Evolutionary conservation across 2,888 invertebrate genomes (phyloP).

Genomic region (Isotomurus palustris): DNA sequence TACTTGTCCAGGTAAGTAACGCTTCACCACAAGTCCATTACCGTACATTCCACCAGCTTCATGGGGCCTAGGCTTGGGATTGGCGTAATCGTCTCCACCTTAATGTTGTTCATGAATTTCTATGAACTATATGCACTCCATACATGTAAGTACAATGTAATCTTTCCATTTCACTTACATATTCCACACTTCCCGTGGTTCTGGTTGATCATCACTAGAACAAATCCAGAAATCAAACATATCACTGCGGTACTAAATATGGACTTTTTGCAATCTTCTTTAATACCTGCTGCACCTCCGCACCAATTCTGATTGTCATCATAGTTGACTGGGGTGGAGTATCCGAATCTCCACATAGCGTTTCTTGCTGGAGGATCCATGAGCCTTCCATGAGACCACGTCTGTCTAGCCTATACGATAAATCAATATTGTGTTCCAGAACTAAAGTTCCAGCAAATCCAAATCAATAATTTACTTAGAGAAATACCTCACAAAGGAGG

Average conservation of each 20-base stretch:
- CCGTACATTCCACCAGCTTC: conserved; percentile 83
- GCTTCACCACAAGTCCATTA: conserved; percentile 75
- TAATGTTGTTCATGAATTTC: conserved; percentile 57
- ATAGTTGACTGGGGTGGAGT: conserved; percentile 86
- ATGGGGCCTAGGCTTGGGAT: conserved; percentile 72
- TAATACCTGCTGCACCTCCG: conserved; percentile 77
- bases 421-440: neutral
- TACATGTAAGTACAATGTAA: neutral
- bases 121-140: neutral
- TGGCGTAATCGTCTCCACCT: conserved; percentile 72
- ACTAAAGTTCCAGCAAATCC: neutral
- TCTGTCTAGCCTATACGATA: conserved; percentile 11
- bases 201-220: conserved; percentile 28
- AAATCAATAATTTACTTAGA: no score
- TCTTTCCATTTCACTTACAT: conserved; percentile 6
- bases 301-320: conserved; percentile 92
- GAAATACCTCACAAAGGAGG: conserved; percentile 1
- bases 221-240: neutral
- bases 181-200: conserved; percentile 30
- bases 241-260: neutral
- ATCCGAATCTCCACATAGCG: conserved; percentile 92
- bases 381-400: conserved; percentile 69
- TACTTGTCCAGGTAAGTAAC: conserved; percentile 78
- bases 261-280: neutral
- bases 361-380: conserved; percentile 91